These are phyloP conservation scores for Anguilla anguilla DNA, from an alignment of 2,797 vertebrate species.

Conservation along the genomic window DNA sequence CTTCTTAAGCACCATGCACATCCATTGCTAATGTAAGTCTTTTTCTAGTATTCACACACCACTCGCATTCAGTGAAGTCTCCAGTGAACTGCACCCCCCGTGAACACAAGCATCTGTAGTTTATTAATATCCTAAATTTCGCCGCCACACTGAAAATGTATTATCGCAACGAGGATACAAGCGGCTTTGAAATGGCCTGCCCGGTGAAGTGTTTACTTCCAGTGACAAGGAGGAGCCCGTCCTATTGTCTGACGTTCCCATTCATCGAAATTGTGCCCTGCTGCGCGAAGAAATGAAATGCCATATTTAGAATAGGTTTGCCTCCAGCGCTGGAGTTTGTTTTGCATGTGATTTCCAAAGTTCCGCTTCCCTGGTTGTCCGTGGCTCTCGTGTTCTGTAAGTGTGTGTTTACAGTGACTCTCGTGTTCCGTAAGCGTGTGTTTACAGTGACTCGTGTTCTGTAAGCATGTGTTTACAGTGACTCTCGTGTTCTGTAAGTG, in stretches of 20 bases:
- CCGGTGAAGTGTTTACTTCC: background rate
- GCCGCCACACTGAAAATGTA: background rate
- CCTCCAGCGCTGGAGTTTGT: background rate
- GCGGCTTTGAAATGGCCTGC: background rate
- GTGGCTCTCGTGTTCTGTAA: background rate
- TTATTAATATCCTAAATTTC: background rate
- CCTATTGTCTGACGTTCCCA: background rate
- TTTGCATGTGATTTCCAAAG: slow-evolving; percentile 12
- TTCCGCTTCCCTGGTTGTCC: background rate
- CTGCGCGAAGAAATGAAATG: slow-evolving; percentile 7
- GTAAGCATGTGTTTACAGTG: too few relatives aligned
- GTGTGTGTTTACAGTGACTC: background rate
- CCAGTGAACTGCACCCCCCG: background rate
- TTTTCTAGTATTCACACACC: background rate
- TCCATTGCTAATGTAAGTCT: background rate
- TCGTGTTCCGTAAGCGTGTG: background rate
- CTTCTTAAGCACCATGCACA: background rate
- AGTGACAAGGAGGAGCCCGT: background rate
- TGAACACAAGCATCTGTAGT: background rate
- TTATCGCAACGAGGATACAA: background rate
- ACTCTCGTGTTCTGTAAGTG: too few relatives aligned
- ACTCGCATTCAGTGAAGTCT: background rate
- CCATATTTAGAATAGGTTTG: background rate
- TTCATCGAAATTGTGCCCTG: background rate
- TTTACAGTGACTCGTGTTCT: too few relatives aligned